Evolutionary conservation across 2,113 vertebrate genomes (phyloP), one percentile per base, ranked within the genome.

Genomic region (Lampris megalopsis): DNA sequence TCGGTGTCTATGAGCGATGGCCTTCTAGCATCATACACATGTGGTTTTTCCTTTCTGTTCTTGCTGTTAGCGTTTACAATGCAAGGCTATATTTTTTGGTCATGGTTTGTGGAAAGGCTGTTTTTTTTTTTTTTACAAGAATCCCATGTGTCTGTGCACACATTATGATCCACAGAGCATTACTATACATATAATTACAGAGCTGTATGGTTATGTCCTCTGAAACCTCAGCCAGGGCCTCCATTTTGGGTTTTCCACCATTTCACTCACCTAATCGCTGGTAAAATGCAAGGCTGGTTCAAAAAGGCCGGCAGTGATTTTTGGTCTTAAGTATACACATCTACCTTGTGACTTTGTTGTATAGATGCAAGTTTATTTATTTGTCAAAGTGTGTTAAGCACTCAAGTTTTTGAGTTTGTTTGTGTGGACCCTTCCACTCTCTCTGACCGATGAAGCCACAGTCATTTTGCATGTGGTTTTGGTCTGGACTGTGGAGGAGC

Each of bases 161-260:
- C 80, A 79, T 85, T 83, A 11, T 60, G 64, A 86, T 87, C 90
- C 79, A 60, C 86, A 89, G 80, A 80, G 85, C 86, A 90, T 92
- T 92, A 93, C 77, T 49, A 77, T 80, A 86, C 80, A 65, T 93
- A 81, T 93, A 93, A 93, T 94, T 92, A 94, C 88, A 68, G 82
- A 73, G 2, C 77, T 68, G 86, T 89, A 86, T 84, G 92, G 91
- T 93, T 90, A 89, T 91, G 92, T 92, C 86, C 73, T 84, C 70
- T 75, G 62, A 89, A 91, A 93, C 91, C 93, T 92, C 91, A 93
- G 86, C 77, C 77, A 79, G 76, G 68, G 73, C 88, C 80, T 89
- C 89, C 89, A 90, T 86, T 88, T 91, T 90, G 89, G 88, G 71
- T 91, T 90, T 91, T 89, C 85, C 86, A 84, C 84, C 84, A 89